Evolutionary conservation across 2,113 vertebrate genomes (phyloP), one percentile per base, ranked within the genome.

Genomic region (Stigmatopora argus): DNA sequence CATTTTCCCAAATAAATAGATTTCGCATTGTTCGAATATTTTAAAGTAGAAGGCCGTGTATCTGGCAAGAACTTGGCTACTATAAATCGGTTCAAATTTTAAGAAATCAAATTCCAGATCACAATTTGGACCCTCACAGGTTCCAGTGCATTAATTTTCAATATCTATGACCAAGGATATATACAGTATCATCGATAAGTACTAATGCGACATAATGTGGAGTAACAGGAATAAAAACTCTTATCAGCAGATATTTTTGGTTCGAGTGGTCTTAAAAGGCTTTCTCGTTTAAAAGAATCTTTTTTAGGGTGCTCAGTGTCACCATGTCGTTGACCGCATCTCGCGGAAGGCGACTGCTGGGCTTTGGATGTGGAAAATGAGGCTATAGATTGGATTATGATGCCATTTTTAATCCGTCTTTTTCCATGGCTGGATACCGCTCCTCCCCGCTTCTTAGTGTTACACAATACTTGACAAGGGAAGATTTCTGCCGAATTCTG

Each of bases 341-440:
- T 80, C 64, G 31, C 78, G 49, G 65, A 83, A 83, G 67, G 71
- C 83, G 64, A 74, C 65, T 57, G 77, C 75, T 81, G 74, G 73
- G 82, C 79, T 84, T 77, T 75, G 82, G 69, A 84, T 82, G 76
- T 85, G 80, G 85, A 85, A 89, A 85, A 51, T 77, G 79, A 83
- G 83, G 75, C 78, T 84, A 70, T 65, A 87, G 84, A 89, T 83
- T 88, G 85, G 86, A 90, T 90, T 89, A 89, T 80, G 83, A 84
- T 87, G 87, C 80, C 84, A 82, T 86, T 87, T 89, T 85, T 87
- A 90, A 90, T 86, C 87, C 71, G 71, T 78, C 72, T 78, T 83
- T 80, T 83, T 62, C 73, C 78, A 70, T 82, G 61, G 74, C 82
- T 83, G 89, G 83, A 89, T 81, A 85, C 78, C 72, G 74, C 81